phyloP scores from a whole-genome alignment of 30 jellyfish, hydroid and myxozoan genomes.

The Mastigias papua region DNA sequence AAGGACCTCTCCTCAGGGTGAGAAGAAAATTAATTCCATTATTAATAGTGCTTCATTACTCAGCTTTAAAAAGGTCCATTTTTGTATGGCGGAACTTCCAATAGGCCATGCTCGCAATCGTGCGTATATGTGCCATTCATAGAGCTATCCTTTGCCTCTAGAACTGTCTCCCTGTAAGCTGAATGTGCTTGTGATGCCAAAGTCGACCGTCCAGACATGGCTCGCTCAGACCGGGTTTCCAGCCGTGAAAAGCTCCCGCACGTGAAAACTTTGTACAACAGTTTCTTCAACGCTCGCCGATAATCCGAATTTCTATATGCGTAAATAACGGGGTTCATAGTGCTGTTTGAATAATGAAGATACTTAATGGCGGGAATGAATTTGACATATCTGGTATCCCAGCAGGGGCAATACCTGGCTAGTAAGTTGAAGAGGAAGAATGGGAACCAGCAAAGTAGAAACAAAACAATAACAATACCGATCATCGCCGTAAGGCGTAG shows the following conservation, averaged over 20 bases:
- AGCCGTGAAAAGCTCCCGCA: slow-evolving; percentile 41
- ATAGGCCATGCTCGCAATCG: slow-evolving; percentile 14
- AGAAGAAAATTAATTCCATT: no score
- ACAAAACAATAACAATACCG: slow-evolving; percentile 79
- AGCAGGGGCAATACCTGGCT: slow-evolving; percentile 68
- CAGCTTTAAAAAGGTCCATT: no score
- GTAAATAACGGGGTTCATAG: slow-evolving; percentile 85
- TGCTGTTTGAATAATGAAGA: slow-evolving; percentile 79
- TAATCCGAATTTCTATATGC: slow-evolving; percentile 87
- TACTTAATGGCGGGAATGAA: slow-evolving; percentile 76
- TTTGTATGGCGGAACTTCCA: neutral
- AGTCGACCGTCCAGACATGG: slow-evolving; percentile 55
- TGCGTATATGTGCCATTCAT: slow-evolving; percentile 2
- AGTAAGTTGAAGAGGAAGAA: slow-evolving; percentile 76
- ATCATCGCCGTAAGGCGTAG: slow-evolving; percentile 84
- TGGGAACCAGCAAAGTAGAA: slow-evolving; percentile 86
- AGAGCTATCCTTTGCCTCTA: slow-evolving; percentile 16
- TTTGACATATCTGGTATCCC: slow-evolving; percentile 24
- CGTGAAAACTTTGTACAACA: slow-evolving; percentile 32
- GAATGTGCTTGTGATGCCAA: slow-evolving; percentile 61
- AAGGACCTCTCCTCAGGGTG: no score
- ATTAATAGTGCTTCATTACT: no score
- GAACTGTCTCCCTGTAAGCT: slow-evolving; percentile 35
- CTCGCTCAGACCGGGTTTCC: slow-evolving; percentile 53
- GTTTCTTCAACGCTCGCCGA: slow-evolving; percentile 75